A percentile compares a stretch with the other conserved stretches of the same genome.
phyloP scores from a whole-genome alignment of 2,888 invertebrate genomes.

The Aproaerema taeniolella region DNA sequence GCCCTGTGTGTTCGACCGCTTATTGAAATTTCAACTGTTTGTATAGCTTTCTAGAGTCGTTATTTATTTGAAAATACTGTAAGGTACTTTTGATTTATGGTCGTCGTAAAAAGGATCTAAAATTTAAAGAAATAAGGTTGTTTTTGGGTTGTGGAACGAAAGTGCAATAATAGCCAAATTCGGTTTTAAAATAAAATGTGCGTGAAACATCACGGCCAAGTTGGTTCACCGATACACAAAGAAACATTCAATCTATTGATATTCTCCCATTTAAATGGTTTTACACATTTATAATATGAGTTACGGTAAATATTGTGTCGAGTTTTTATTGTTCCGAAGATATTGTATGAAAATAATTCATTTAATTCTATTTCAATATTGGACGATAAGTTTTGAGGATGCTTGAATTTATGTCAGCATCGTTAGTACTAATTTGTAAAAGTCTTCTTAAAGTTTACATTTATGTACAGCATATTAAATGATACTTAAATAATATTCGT shows the following conservation, averaged over 20 bases:
- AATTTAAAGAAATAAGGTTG: too few species aligned
- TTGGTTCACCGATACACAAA: constrained; percentile 74
- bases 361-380: constrained; percentile 71
- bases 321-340: constrained; percentile 58
- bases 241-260: constrained; percentile 71
- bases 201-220: constrained; percentile 73
- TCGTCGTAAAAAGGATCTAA: too few species aligned
- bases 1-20: too few species aligned
- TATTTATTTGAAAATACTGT: too few species aligned
- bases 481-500: not conserved
- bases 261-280: constrained; percentile 73
- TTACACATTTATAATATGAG: constrained; percentile 76
- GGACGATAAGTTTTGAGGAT: constrained; percentile 43
- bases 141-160: not conserved
- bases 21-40: too few species aligned
- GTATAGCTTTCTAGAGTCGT: too few species aligned
- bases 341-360: constrained; percentile 73
- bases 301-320: constrained; percentile 67
- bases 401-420: constrained; percentile 28
- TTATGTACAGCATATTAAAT: not conserved
- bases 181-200: constrained; percentile 61
- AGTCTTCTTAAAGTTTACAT: not conserved
- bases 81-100: too few species aligned
- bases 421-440: constrained; percentile 6
- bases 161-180: constrained; percentile 35